A percentile compares a stretch with the other conserved stretches of the same genome.
These are phyloP conservation scores for Pygmarrhopalites habei DNA, from an alignment of 1,140 invertebrate genomes.

Conservation along the genomic window DNA sequence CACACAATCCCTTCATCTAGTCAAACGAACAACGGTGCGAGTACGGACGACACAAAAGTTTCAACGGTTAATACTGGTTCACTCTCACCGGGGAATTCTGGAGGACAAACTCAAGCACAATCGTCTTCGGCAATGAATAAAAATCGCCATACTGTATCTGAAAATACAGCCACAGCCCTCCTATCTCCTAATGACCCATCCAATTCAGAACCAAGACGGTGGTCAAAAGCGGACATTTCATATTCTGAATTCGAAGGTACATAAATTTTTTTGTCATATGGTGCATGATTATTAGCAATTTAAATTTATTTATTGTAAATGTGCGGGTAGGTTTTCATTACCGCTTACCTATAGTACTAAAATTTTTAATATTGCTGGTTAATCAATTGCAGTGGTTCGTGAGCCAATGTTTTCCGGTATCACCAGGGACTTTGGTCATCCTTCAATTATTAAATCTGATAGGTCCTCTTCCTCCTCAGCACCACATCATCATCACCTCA, in stretches of 20 bases:
- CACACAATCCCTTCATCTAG: slow-evolving; percentile 15
- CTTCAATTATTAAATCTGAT: too few relatives aligned
- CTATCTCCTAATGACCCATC: neutral
- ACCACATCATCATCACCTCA: too few relatives aligned
- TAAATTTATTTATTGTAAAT: too few relatives aligned
- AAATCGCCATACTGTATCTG: slow-evolving; percentile 18
- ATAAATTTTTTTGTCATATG: too few relatives aligned
- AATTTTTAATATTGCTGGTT: too few relatives aligned
- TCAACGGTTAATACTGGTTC: neutral
- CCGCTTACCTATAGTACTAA: too few relatives aligned
- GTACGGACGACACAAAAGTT: neutral
- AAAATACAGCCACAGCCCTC: slow-evolving; percentile 4
- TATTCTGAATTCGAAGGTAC: slow-evolving; percentile 39
- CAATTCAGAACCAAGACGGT: slow-evolving; percentile 27
- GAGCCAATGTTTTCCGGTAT: slow-evolving; percentile 16
- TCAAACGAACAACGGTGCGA: slow-evolving; percentile 16
- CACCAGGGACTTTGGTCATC: neutral
- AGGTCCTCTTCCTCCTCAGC: too few relatives aligned
- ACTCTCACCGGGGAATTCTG: slow-evolving; percentile 1
- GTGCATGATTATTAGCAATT: too few relatives aligned
- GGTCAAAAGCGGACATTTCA: slow-evolving; percentile 38
- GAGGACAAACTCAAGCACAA: neutral
- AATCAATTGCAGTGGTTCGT: too few relatives aligned
- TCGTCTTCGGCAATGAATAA: slow-evolving; percentile 16
- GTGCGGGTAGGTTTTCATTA: too few relatives aligned